Base-by-base conservation (phyloP, 1,140 invertebrate genomes). In the Zaprionus gabonicus region DNA sequence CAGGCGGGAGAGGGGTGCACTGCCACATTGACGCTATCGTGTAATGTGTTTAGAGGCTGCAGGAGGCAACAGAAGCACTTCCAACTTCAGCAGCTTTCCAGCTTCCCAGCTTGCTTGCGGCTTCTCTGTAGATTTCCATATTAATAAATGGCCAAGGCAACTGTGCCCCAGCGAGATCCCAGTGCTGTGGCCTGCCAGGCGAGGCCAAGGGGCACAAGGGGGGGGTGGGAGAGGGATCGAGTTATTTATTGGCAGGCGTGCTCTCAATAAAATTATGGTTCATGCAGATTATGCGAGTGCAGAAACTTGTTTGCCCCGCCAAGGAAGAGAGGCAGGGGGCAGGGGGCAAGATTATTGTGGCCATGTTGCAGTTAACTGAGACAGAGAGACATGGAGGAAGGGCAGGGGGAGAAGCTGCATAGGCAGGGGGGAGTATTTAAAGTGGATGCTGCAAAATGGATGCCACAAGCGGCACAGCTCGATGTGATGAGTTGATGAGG, bases 191-290 rank as follows among this genome's bases (percentile, higher is more conserved):
- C 58, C 57, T 38, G 13, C 38, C 28, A 15, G 69, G 38, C 13
- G 59, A 17, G 13, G 38, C 7, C 17, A 13, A 41, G 15, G 53
- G 13, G 10, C 28, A 31, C 59, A 38, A n/a, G n/a, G 9, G n/a
- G 41, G 63, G 23, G 23, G 23, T 23, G 23, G 2, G 23, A 1
- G 23, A 23, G 23, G 23, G 28, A 36, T 62, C 65, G 85, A 85
- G 81, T 90, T 90, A 90, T 90, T 90, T 90, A 90, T 90, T 90
- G 85, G 81, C 85, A 90, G 85, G 81, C 85, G 81, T 85, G 85
- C 85, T 90, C 85, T 90, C 85, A 90, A 90, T 90, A 90, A 90
- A 90, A 90, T 90, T 90, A 90, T 90, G 85, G 85, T 90, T 90
- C 85, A 90, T 85, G 85, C 81, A 90, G 85, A 90, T 90, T 90